Evolutionary conservation across 1,140 invertebrate species (phyloP).

Genomic region (Acyrthosiphon pisum): DNA sequence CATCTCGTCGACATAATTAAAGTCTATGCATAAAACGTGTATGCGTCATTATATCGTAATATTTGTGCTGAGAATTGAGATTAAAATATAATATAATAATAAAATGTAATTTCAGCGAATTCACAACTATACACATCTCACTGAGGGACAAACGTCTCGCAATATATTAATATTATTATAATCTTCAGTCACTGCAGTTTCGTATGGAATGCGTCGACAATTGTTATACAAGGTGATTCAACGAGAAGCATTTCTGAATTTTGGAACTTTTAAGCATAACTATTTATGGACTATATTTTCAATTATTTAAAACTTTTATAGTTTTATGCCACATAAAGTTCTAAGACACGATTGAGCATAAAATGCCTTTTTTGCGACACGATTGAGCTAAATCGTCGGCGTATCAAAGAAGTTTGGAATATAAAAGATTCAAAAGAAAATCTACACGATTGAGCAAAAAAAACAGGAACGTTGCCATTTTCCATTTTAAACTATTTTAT

Average conservation of each 20-base stretch:
- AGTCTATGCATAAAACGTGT: not conserved
- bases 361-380: too few relatives aligned
- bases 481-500: too few relatives aligned
- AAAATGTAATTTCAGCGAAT: not conserved
- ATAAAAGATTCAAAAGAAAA: too few relatives aligned
- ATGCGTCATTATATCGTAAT: not conserved
- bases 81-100: not conserved
- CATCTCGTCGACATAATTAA: not conserved
- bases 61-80: not conserved
- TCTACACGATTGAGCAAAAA: too few relatives aligned
- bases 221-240: not conserved
- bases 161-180: not conserved
- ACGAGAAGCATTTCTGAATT: not conserved
- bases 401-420: too few relatives aligned
- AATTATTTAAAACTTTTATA: not conserved
- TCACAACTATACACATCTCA: not conserved
- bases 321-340: too few relatives aligned
- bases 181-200: not conserved
- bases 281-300: not conserved
- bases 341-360: too few relatives aligned
- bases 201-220: not conserved
- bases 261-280: not conserved
- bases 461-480: too few relatives aligned
- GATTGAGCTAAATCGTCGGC: too few relatives aligned
- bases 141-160: not conserved